A percentile compares a stretch with the other conserved stretches of the same genome.
Conservation (phyloP, 1,140 invertebrate species). For the Procambarus clarkii region DNA sequence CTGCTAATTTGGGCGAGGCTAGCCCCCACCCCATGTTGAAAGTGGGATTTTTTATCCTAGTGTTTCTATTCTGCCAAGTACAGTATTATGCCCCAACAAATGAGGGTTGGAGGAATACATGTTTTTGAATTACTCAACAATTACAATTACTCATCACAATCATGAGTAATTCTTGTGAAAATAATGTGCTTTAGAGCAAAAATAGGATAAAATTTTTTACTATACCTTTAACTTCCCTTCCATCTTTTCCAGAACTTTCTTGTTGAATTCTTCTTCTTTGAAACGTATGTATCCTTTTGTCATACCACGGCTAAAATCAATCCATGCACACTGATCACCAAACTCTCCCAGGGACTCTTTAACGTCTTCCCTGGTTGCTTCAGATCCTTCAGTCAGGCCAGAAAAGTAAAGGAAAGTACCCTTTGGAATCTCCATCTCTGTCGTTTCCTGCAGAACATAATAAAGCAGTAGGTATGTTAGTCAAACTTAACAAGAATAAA, state of each 20-base stretch:
- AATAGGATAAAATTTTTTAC: background rate
- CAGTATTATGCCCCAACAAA: no score
- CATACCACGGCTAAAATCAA: conserved; percentile 86
- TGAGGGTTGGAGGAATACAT: no score
- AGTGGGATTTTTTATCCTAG: no score
- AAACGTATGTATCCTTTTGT: conserved; percentile 84
- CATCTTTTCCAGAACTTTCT: conserved; percentile 81
- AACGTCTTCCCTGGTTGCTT: conserved; percentile 81
- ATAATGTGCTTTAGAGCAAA: no score
- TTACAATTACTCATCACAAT: no score
- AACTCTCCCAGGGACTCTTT: conserved; percentile 81
- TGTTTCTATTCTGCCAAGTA: no score
- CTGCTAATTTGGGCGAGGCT: no score
- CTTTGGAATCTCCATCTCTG: conserved; percentile 80
- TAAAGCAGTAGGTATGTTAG: background rate
- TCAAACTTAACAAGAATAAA: no score
- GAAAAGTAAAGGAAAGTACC: conserved; percentile 84
- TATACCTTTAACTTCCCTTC: conserved; percentile 71
- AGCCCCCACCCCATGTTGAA: no score
- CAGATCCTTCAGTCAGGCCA: conserved; percentile 80
- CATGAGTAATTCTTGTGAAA: no score
- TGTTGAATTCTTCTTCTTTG: conserved; percentile 82
- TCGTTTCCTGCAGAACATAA: background rate
- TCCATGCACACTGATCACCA: conserved; percentile 82
- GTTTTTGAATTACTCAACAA: no score